Base-by-base conservation (phyloP, 2,797 vertebrate species). In the Pelodytes ibericus region DNA sequence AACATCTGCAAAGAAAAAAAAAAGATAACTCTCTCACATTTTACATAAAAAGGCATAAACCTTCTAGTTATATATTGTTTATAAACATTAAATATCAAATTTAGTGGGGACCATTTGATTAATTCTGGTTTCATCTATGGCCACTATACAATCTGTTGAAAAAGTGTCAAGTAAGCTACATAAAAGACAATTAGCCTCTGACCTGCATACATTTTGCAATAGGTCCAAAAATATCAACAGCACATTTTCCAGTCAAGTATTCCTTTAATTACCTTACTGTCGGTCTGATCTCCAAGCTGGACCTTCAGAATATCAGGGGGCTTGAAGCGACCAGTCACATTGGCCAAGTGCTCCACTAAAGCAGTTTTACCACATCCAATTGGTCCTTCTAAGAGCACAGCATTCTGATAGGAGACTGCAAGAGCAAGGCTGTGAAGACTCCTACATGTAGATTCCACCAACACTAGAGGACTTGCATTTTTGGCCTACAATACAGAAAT, bases 201-300 rank as follows among this genome's bases (percentile, higher is more conserved):
- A n/a, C n/a, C n/a, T n/a, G n/a, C n/a, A n/a, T n/a, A n/a, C n/a
- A n/a, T n/a, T n/a, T n/a, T n/a, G n/a, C n/a, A n/a, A n/a, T n/a
- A n/a, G n/a, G n/a, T n/a, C n/a, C n/a, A n/a, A n/a, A n/a, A n/a
- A n/a, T n/a, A n/a, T n/a, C n/a, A n/a, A n/a, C n/a, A n/a, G n/a
- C n/a, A n/a, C n/a, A n/a, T n/a, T n/a, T n/a, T n/a, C n/a, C n/a
- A n/a, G n/a, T n/a, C n/a, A n/a, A n/a, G n/a, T n/a, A 44, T 16
- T 44, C 10, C 41, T 1, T 9, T 44, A 2, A 16, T 92, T 90
- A 99, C 98, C 95, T 99, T 99, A 86, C 97, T 99, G 83, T 99
- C 98, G 0, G 97, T 99, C 74, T 99, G 98, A 91, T 99, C 98
- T 51, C 98, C 98, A 22, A 99, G 95, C 44, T 99, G 98, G 71